Conservation (phyloP, 2,888 invertebrate genomes). For the Sphaerophoria taeniata region DNA sequence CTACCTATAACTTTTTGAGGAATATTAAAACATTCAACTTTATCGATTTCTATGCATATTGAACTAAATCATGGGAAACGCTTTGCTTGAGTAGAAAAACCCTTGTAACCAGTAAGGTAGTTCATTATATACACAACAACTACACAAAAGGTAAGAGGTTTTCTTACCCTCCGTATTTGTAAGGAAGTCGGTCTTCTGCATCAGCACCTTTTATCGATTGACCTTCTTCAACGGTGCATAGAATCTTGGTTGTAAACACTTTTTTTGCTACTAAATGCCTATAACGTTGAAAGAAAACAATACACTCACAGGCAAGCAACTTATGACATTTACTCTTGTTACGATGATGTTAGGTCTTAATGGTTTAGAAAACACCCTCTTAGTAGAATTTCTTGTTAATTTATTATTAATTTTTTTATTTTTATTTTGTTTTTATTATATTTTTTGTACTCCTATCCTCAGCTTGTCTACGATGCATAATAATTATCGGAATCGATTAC, state of each 20-base stretch:
- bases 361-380: neutral
- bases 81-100: neutral
- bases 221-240: conserved; percentile 44
- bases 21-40: conserved; percentile 41
- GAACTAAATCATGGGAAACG: conserved; percentile 25
- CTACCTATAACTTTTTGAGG: neutral
- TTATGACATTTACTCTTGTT: neutral
- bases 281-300: neutral
- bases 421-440: conserved; percentile 14
- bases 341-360: neutral
- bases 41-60: conserved; percentile 52
- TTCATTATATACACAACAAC: neutral
- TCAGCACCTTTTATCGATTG: conserved; percentile 61
- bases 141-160: conserved; percentile 23
- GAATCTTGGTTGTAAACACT: conserved; percentile 17
- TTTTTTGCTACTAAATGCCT: neutral
- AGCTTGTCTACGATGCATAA: conserved; percentile 41
- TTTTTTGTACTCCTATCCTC: conserved; percentile 22
- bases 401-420: conserved; percentile 14
- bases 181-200: conserved; percentile 24
- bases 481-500: neutral
- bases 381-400: conserved; percentile 1
- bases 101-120: neutral
- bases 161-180: neutral
- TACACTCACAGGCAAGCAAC: too few species aligned